A percentile compares a stretch with the other conserved stretches of the same genome.
phyloP scores from a whole-genome alignment of 2,113 vertebrate genomes.

The Microcebus griseorufus region DNA sequence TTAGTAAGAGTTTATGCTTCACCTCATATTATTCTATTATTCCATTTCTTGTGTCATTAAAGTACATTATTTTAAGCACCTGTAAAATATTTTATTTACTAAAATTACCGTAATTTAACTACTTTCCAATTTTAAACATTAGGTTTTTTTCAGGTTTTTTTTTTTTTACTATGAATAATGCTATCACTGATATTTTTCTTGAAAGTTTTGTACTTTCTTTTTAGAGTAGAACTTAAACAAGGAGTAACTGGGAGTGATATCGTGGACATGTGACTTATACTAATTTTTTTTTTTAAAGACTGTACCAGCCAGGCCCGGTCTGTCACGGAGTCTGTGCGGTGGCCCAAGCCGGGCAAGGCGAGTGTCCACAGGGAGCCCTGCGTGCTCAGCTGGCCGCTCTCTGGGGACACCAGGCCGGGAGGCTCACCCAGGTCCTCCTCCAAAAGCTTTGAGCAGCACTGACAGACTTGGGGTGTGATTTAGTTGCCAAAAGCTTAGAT shows the following conservation, averaged over 20 bases:
- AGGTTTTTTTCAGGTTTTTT: not conserved
- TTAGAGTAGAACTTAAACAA: not conserved
- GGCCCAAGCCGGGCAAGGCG: too few relatives aligned
- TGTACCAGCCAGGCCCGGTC: accelerated
- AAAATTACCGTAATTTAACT: not conserved
- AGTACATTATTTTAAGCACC: not conserved
- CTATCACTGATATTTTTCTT: not conserved
- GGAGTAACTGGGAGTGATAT: not conserved
- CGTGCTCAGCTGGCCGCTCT: not conserved
- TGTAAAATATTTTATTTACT: not conserved
- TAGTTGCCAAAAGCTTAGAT: not conserved
- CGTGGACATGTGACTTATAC: not conserved
- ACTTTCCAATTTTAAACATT: not conserved
- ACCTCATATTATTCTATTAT: too few relatives aligned
- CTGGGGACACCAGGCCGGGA: not conserved
- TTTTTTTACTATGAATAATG: not conserved
- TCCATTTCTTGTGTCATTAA: not conserved
- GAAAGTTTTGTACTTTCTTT: not conserved
- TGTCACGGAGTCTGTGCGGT: accelerated
- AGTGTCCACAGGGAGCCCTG: accelerated
- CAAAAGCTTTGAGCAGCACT: not conserved
- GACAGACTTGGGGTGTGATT: not conserved
- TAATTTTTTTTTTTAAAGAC: not conserved
- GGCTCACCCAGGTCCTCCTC: not conserved
- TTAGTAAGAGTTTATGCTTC: not conserved